A percentile compares a stretch with the other conserved stretches of the same genome.
Conservation (phyloP, 2,113 vertebrate species). For the Pardalotus punctatus region DNA sequence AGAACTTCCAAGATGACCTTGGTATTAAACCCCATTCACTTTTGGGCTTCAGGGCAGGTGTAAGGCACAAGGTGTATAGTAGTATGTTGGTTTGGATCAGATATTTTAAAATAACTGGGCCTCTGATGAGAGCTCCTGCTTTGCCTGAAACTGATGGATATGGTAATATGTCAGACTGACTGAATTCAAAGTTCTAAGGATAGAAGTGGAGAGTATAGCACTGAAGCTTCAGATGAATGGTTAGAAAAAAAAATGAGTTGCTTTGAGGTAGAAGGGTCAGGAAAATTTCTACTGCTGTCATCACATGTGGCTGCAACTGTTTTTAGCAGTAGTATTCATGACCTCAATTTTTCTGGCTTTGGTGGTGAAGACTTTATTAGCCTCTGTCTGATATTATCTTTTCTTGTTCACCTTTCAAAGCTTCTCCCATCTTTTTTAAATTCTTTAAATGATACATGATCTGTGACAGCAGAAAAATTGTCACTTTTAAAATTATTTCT, state of each 20-base stretch:
- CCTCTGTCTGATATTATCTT: background rate
- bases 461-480: background rate
- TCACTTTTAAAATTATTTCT: background rate
- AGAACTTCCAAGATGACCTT: background rate
- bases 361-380: background rate
- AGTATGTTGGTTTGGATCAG: background rate
- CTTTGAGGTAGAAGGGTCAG: background rate
- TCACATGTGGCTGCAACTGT: background rate
- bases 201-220: background rate
- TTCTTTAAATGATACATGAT: background rate
- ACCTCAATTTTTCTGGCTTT: background rate
- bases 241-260: background rate
- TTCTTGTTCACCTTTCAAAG: background rate
- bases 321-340: background rate
- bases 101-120: background rate
- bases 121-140: background rate
- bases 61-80: background rate
- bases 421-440: background rate
- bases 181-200: background rate
- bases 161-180: background rate
- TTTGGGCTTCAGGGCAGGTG: background rate
- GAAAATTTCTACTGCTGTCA: background rate
- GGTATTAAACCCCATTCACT: background rate
- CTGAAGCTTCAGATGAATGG: background rate
- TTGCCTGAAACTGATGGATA: fast-evolving